Base-by-base conservation (phyloP, 2,797 vertebrate species). In the Poeciliopsis infans region DNA sequence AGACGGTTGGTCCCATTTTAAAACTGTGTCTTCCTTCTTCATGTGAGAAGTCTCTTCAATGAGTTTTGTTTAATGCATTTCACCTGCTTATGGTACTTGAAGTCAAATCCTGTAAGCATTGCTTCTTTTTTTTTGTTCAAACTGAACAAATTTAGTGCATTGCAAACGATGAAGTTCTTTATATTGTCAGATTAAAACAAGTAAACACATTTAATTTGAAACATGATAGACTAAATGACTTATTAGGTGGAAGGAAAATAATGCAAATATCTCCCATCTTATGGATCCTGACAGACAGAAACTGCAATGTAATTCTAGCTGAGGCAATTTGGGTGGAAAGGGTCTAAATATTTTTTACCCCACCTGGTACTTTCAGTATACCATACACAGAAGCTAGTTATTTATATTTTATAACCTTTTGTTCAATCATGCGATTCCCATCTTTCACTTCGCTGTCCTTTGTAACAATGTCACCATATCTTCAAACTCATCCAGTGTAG, bases 1-100 rank as follows among this genome's bases (percentile, higher is more conserved):
- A 76, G 83, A 83, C 74, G 85, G 57, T 61, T 3, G 3, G 61
- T 82, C 75, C 47, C 88, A 47, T 87, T 36, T 82, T 8, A 81
- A 45, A 79, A 72, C 28, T 39, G 64, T 28, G 51, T 61, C 72
- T 45, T 81, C 20, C 45, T 80, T 61, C 18, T 49, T 51, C 69
- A 80, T 53, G 73, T 3, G 78, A 73, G 33, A 70, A 43, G 57
- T 72, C n/a, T 74, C 41, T 25, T 72, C 49, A 76, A 1, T 3
- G 10, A 31, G 36, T 68, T 20, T 51, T 72, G 47, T 36, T n/a
- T 0, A 5, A 41, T 15, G 18, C 6, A 33, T 55, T 53, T 43
- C 7, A 41, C 25, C 2, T 16, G 15, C 61, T 3, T 20, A 20
- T 64, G 7, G 15, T 39, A 4, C 31, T 23, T 16, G 5, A 64